A percentile compares a stretch with the other conserved stretches of the same genome.
Evolutionary conservation across 2,888 invertebrate genomes (phyloP).

Genomic region (Orthonychiurus folsomi): DNA sequence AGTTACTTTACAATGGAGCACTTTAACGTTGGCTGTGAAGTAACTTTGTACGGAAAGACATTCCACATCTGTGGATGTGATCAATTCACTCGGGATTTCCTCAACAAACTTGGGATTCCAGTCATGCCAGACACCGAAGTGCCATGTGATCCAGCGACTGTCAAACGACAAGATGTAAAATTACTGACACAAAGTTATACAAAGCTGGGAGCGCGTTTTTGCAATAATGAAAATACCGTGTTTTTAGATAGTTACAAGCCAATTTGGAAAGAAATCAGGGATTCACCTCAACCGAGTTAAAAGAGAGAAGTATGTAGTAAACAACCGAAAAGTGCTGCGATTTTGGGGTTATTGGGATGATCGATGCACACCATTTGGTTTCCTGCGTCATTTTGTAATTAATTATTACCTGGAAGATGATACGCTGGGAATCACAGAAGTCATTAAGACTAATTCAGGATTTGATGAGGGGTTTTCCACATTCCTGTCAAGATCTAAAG

Average conservation of each 20-base stretch:
- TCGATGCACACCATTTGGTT: constrained; percentile 63
- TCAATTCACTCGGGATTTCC: constrained; percentile 70
- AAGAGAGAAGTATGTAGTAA: constrained; percentile 19
- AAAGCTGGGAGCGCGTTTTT: neutral
- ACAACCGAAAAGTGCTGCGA: constrained; percentile 49
- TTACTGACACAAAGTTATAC: neutral
- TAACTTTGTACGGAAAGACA: constrained; percentile 68
- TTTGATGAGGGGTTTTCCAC: neutral
- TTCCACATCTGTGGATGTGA: constrained; percentile 78
- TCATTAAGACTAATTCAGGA: constrained; percentile 14
- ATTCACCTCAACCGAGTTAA: constrained; percentile 53
- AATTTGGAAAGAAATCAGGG: constrained; percentile 47
- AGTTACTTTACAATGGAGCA: constrained; percentile 77
- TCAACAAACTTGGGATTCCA: constrained; percentile 72
- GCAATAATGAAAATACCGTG: constrained; percentile 2
- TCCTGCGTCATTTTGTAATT: constrained; percentile 65
- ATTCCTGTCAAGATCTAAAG: neutral
- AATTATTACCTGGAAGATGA: constrained; percentile 80
- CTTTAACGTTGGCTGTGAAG: constrained; percentile 71
- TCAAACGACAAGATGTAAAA: constrained; percentile 41
- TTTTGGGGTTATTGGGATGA: constrained; percentile 90
- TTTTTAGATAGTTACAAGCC: constrained; percentile 16
- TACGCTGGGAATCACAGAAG: constrained; percentile 77
- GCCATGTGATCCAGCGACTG: constrained; percentile 47
- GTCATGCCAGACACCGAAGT: constrained; percentile 60